Conservation (phyloP, 2,113 vertebrate species). For the Phylloscopus trochiloides region DNA sequence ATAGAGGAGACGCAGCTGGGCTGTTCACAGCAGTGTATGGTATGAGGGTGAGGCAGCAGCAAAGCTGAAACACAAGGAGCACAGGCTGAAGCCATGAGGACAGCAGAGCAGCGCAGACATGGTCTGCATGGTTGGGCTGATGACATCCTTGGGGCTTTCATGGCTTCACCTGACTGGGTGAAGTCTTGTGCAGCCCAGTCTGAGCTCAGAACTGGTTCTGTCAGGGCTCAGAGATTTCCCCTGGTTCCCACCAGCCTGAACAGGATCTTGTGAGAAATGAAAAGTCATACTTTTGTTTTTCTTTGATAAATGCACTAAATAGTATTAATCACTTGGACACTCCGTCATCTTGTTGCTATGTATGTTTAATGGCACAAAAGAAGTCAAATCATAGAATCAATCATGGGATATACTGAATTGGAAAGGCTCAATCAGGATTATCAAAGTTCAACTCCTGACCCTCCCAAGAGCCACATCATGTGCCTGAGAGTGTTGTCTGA, state of each 20-base stretch:
- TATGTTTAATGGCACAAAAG: neutral
- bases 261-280: neutral
- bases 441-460: neutral
- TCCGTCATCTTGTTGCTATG: neutral
- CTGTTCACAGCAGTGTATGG: rapidly evolving
- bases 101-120: rapidly evolving
- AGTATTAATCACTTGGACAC: neutral
- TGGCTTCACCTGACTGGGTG: rapidly evolving
- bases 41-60: neutral
- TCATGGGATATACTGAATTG: neutral
- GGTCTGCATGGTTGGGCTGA: rapidly evolving
- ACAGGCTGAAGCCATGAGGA: neutral
- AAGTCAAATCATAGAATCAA: neutral
- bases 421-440: neutral
- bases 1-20: rapidly evolving
- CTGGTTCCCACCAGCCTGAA: neutral
- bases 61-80: neutral
- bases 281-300: neutral
- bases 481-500: neutral
- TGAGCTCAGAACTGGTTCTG: neutral
- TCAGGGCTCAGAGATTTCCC: neutral
- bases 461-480: neutral
- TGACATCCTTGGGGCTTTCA: neutral
- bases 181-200: neutral
- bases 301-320: neutral